phyloP scores from a whole-genome alignment of 2,888 invertebrate genomes.

The Flexamia atlantica region DNA sequence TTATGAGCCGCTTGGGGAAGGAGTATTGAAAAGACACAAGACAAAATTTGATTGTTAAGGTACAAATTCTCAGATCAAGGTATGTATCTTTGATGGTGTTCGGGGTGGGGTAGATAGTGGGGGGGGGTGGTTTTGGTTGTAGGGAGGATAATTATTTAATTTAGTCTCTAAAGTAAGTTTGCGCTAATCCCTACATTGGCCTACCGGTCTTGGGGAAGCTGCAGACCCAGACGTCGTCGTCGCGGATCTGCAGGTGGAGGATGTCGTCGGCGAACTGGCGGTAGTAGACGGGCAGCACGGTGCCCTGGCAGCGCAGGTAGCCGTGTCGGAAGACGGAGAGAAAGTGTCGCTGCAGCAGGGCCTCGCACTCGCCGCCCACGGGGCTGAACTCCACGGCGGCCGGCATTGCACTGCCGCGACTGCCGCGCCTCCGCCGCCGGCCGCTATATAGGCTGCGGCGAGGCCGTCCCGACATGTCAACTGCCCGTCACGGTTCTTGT shows the following conservation, averaged over 20 bases:
- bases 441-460: not conserved
- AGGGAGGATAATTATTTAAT: no score
- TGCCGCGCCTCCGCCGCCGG: not conserved
- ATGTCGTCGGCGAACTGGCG: slow-evolving; percentile 83
- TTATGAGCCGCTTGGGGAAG: no score
- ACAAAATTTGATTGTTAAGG: no score
- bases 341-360: slow-evolving; percentile 71
- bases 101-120: no score
- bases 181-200: no score
- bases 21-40: no score
- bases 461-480: no score
- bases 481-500: no score
- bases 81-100: no score
- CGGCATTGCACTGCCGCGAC: slow-evolving; percentile 37
- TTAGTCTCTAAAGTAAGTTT: no score
- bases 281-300: slow-evolving; percentile 83
- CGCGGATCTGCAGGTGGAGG: slow-evolving; percentile 83
- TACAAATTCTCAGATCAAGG: no score
- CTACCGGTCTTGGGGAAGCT: slow-evolving; percentile 94
- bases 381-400: slow-evolving; percentile 48
- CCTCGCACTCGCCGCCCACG: slow-evolving; percentile 68
- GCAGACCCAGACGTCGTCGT: slow-evolving; percentile 90
- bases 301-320: slow-evolving; percentile 70
- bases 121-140: no score
- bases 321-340: slow-evolving; percentile 72